Evolutionary conservation across 2,888 invertebrate species (phyloP).

Genomic region (Myopa tessellatipennis): DNA sequence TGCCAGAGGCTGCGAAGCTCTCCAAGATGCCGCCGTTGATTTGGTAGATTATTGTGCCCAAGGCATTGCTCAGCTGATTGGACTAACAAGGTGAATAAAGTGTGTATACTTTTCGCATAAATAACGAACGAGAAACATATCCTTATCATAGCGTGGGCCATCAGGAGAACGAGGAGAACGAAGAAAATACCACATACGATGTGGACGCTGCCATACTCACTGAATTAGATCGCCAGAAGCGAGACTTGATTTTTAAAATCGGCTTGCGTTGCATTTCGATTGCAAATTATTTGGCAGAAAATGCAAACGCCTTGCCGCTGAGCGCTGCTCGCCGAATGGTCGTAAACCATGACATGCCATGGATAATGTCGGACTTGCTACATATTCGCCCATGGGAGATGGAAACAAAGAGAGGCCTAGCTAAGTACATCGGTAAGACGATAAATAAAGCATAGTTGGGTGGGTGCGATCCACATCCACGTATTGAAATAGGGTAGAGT

Average conservation of each 20-base stretch:
- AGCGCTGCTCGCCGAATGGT: slow-evolving; percentile 79
- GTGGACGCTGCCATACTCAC: slow-evolving; percentile 70
- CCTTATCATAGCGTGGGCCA: slow-evolving; percentile 60
- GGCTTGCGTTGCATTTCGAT: slow-evolving; percentile 84
- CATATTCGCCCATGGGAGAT: slow-evolving; percentile 82
- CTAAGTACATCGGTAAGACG: slow-evolving; percentile 65
- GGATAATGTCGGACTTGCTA: slow-evolving; percentile 80
- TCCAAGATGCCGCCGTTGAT: slow-evolving; percentile 83
- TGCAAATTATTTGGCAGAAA: slow-evolving; percentile 75
- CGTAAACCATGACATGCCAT: slow-evolving; percentile 83
- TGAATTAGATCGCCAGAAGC: slow-evolving; percentile 76
- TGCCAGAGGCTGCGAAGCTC: slow-evolving; percentile 80
- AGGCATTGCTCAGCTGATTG: slow-evolving; percentile 74
- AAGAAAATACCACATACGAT: slow-evolving; percentile 57
- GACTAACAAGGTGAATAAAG: slow-evolving; percentile 65
- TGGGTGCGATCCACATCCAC: background rate
- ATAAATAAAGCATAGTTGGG: background rate
- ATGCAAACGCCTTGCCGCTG: slow-evolving; percentile 74
- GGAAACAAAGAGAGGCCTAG: slow-evolving; percentile 71
- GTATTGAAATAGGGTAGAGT: too few species aligned
- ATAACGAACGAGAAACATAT: background rate
- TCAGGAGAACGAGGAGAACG: slow-evolving; percentile 55
- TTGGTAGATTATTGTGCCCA: slow-evolving; percentile 84
- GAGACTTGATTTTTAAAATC: slow-evolving; percentile 81
- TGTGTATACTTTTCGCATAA: too few species aligned